Evolutionary conservation across 1,140 invertebrate genomes (phyloP).

Genomic region (Saccostrea cuccullata): DNA sequence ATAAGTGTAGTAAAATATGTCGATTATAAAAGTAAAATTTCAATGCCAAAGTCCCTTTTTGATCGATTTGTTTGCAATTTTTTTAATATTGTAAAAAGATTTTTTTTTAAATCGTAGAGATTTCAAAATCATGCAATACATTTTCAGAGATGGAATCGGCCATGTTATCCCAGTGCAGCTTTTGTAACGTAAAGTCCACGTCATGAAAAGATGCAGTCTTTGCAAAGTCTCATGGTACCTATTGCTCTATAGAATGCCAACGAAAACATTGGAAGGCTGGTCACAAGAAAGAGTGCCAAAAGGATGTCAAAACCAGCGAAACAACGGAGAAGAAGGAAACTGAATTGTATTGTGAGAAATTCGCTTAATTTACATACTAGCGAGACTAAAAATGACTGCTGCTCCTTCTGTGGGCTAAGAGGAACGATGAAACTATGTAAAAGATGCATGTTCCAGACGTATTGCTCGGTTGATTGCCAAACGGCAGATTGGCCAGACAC

Average conservation of each 20-base stretch:
- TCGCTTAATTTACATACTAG: too few relatives aligned
- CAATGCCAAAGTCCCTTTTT: too few relatives aligned
- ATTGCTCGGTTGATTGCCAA: slow-evolving; percentile 9
- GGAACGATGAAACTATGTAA: neutral
- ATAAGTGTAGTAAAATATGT: too few relatives aligned
- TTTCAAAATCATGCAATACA: too few relatives aligned
- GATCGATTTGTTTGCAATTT: too few relatives aligned
- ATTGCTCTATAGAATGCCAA: neutral
- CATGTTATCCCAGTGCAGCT: neutral
- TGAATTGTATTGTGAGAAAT: neutral
- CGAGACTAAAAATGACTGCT: too few relatives aligned
- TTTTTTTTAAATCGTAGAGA: too few relatives aligned
- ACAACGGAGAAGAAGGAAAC: neutral
- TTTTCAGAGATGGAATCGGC: too few relatives aligned
- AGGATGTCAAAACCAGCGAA: neutral
- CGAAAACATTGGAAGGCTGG: neutral
- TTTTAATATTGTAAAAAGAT: too few relatives aligned
- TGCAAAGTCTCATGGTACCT: neutral
- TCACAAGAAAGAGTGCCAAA: neutral
- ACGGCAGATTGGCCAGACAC: neutral
- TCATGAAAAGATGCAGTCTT: neutral
- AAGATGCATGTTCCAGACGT: neutral
- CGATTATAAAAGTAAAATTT: too few relatives aligned
- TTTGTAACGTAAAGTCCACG: neutral
- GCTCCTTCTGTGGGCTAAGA: neutral